phyloP scores from a whole-genome alignment of 2,113 vertebrate genomes.

The Rhinoderma darwinii region DNA sequence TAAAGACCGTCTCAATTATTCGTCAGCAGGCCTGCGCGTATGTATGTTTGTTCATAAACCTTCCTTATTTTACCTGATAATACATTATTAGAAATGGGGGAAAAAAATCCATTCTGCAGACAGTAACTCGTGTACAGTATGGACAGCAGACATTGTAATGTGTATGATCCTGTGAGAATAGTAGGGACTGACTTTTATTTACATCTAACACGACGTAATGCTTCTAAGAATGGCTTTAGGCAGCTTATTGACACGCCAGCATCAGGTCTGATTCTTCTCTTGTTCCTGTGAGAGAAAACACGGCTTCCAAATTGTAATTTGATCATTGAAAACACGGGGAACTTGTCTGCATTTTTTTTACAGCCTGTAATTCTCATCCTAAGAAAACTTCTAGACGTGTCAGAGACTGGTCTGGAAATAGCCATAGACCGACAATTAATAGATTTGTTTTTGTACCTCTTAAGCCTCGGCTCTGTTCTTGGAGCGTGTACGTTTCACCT shows the following conservation, averaged over 20 bases:
- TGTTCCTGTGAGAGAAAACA: neutral
- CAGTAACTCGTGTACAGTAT: no score
- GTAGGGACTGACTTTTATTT: neutral
- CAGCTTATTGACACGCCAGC: neutral
- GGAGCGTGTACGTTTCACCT: neutral
- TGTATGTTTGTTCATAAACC: no score
- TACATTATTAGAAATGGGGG: no score
- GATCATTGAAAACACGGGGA: neutral
- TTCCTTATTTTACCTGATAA: no score
- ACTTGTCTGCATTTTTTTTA: neutral
- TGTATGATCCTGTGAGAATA: no score
- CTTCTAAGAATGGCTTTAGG: no score
- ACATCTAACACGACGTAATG: neutral
- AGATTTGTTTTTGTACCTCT: neutral
- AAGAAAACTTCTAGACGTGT: neutral
- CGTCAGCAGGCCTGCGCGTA: no score
- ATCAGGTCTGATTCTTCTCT: neutral
- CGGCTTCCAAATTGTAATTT: neutral
- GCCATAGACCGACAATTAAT: neutral
- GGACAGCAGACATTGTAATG: no score
- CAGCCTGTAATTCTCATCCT: neutral
- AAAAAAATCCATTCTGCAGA: no score
- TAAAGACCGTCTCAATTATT: no score
- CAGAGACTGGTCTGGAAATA: constrained; percentile 16
- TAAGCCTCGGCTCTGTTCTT: neutral